A percentile compares a stretch with the other conserved stretches of the same genome.
These are phyloP conservation scores for Hermaeophaga mercurialis DNA, from an alignment of 2,888 invertebrate genomes.

Conservation along the genomic window DNA sequence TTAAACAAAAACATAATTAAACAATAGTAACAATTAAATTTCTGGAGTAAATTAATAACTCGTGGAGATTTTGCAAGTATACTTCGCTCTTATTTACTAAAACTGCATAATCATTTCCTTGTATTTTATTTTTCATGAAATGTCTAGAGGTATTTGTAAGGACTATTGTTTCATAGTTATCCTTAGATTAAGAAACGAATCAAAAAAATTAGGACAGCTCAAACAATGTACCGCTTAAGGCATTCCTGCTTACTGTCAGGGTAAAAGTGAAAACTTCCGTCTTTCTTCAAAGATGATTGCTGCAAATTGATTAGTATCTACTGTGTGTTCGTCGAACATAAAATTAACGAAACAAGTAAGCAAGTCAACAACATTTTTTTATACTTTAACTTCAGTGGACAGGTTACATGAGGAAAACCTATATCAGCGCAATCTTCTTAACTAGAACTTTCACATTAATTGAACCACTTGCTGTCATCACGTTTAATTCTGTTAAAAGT, in stretches of 20 bases:
- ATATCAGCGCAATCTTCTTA: conserved; percentile 17
- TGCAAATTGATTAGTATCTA: conserved; percentile 19
- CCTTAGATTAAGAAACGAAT: too few species aligned
- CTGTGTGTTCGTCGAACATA: conserved; percentile 7
- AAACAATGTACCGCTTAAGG: too few species aligned
- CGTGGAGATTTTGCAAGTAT: too few species aligned
- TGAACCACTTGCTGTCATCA: conserved; percentile 26
- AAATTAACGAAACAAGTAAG: conserved; percentile 18
- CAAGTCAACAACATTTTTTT: conserved; percentile 7
- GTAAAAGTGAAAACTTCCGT: conserved; percentile 22
- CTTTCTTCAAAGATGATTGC: conserved; percentile 19
- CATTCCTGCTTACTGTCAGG: conserved; percentile 4
- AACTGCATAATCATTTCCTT: too few species aligned
- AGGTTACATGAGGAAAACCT: conserved; percentile 18
- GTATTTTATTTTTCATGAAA: too few species aligned
- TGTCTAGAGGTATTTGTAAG: too few species aligned
- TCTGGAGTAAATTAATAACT: too few species aligned
- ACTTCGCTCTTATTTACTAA: too few species aligned
- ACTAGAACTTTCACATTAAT: conserved; percentile 29
- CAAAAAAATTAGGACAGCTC: too few species aligned
- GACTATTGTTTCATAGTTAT: too few species aligned
- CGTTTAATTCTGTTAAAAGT: conserved; percentile 14
- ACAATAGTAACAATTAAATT: too few species aligned
- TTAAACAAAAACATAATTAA: too few species aligned
- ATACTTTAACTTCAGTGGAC: conserved; percentile 8